Conservation (phyloP, 1,140 invertebrate genomes). For the Vanessa tameamea region DNA sequence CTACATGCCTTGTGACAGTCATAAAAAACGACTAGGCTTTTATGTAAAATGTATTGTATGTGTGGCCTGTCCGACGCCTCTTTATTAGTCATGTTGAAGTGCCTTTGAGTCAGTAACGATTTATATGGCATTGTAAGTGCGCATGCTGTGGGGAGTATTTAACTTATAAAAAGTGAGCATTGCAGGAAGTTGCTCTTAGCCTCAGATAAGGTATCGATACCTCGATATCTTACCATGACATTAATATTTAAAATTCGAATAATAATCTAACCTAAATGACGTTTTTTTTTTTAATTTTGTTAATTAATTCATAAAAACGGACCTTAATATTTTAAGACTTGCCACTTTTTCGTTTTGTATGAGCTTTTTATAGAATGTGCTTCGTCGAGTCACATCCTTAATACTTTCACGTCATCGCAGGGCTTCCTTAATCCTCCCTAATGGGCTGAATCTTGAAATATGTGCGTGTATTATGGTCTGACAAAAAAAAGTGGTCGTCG, state of each 20-base stretch:
- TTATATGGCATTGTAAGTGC: slow-evolving; percentile 46
- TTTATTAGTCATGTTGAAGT: slow-evolving; percentile 46
- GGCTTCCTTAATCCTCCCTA: slow-evolving; percentile 73
- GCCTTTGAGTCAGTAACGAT: slow-evolving; percentile 39
- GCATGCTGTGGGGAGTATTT: slow-evolving; percentile 18
- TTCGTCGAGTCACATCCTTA: slow-evolving; percentile 60
- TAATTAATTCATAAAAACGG: not conserved
- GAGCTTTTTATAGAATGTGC: slow-evolving; percentile 48
- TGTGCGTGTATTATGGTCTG: slow-evolving; percentile 43
- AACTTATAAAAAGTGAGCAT: slow-evolving; percentile 20
- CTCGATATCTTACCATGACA: not conserved
- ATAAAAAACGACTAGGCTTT: slow-evolving; percentile 66
- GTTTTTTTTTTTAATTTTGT: not conserved
- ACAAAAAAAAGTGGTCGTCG: slow-evolving; percentile 36
- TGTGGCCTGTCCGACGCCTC: slow-evolving; percentile 52
- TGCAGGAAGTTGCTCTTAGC: slow-evolving; percentile 15
- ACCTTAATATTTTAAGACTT: not conserved
- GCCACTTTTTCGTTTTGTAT: slow-evolving; percentile 7
- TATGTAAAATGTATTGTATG: slow-evolving; percentile 68
- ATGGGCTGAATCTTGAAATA: slow-evolving; percentile 69
- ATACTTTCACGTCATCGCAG: slow-evolving; percentile 64
- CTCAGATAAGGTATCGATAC: slow-evolving; percentile 3
- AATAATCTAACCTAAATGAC: not conserved
- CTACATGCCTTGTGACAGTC: slow-evolving; percentile 54
- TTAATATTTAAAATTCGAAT: not conserved